A percentile compares a stretch with the other conserved stretches of the same genome.
These are phyloP conservation scores for Rutpela maculata DNA, from an alignment of 2,888 invertebrate species.

Conservation along the genomic window DNA sequence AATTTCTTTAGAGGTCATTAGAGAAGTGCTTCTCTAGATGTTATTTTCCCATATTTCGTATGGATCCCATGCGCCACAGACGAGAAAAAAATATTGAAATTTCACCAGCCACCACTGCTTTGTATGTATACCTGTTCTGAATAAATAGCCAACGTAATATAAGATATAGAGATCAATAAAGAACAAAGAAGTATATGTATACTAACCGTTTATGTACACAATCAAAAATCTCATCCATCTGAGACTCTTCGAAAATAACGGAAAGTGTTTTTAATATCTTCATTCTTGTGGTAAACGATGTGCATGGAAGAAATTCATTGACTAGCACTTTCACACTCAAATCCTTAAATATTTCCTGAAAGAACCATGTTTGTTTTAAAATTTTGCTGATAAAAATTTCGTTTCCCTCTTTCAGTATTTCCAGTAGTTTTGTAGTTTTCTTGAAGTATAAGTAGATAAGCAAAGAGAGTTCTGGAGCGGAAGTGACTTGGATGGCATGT, in stretches of 20 bases:
- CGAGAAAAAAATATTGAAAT: no score
- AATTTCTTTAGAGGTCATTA: no score
- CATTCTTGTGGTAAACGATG: constrained; percentile 57
- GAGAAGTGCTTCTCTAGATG: no score
- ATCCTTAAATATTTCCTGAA: constrained; percentile 55
- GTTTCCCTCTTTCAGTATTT: constrained; percentile 58
- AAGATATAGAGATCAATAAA: no score
- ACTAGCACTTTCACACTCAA: constrained; percentile 51
- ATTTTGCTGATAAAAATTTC: constrained; percentile 58
- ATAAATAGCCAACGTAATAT: no score
- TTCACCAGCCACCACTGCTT: no score
- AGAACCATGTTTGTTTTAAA: constrained; percentile 61
- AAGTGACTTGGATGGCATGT: no score
- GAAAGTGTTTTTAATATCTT: constrained; percentile 59
- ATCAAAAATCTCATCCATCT: constrained; percentile 58
- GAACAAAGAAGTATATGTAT: no score
- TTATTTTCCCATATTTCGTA: no score
- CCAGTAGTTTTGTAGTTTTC: constrained; percentile 50
- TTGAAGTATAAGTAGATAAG: constrained; percentile 60
- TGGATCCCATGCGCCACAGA: no score
- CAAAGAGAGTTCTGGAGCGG: no score
- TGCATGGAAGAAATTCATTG: constrained; percentile 57
- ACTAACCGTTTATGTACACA: constrained; percentile 53
- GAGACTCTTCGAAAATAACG: constrained; percentile 45
- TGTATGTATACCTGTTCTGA: no score